Percentiles rank a stretch among this genome's conserved stretches.
Conservation (phyloP, 2,888 invertebrate species). For the Coremacera marginata region DNA sequence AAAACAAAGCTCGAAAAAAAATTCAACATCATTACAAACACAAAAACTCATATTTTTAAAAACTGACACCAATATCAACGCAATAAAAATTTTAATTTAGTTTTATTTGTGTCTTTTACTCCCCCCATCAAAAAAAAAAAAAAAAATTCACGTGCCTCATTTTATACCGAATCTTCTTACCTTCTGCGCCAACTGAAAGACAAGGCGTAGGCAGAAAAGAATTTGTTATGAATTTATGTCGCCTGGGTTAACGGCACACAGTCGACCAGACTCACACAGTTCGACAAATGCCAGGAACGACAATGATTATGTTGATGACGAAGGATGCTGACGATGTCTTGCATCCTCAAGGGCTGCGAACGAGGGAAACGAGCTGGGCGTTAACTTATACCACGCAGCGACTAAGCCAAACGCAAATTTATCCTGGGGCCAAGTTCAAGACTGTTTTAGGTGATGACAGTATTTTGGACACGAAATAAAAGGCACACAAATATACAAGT, state of each 20-base stretch:
- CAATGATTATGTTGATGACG: background rate
- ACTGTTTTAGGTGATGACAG: background rate
- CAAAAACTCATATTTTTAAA: background rate
- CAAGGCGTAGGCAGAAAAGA: background rate
- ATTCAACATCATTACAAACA: background rate
- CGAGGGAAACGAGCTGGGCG: background rate
- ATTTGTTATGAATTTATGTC: slow-evolving; percentile 30
- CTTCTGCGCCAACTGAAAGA: background rate
- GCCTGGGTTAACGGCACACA: slow-evolving; percentile 20
- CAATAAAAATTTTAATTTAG: slow-evolving; percentile 7
- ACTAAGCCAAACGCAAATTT: background rate
- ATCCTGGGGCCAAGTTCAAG: background rate
- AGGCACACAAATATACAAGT: background rate
- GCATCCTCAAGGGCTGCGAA: background rate
- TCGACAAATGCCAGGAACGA: background rate
- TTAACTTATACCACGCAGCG: background rate
- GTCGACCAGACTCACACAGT: background rate
- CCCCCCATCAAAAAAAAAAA: background rate
- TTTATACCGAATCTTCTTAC: background rate
- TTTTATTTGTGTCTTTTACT: background rate
- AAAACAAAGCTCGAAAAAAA: background rate
- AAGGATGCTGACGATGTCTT: slow-evolving; percentile 1
- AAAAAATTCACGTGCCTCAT: background rate
- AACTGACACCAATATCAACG: background rate
- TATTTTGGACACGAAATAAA: background rate